Percentiles rank a stretch among this genome's conserved stretches.
These are phyloP conservation scores for Plagiodera versicolora DNA, from an alignment of 2,888 invertebrate genomes.

Conservation along the genomic window DNA sequence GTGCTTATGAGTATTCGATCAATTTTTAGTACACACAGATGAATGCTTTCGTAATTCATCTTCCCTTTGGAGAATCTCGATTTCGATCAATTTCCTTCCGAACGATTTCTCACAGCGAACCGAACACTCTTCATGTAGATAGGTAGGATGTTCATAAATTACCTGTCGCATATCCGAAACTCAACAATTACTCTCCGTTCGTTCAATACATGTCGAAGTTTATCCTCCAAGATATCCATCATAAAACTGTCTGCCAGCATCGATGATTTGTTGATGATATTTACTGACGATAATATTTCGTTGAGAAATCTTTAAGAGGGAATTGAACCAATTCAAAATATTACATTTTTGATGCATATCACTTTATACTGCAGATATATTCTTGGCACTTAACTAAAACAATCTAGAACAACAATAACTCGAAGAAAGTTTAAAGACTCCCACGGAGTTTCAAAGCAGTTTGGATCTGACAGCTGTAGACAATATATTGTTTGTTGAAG, in stretches of 20 bases:
- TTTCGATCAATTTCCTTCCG: constrained; percentile 10
- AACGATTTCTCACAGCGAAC: not conserved
- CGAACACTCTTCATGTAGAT: not conserved
- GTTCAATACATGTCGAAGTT: not conserved
- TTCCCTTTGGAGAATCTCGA: not conserved
- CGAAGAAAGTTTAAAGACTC: not conserved
- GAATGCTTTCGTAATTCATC: not conserved
- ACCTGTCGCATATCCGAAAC: constrained; percentile 7
- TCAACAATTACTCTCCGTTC: constrained; percentile 9
- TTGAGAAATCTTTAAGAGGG: too few species aligned
- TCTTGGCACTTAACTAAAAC: not conserved
- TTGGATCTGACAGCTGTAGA: not conserved
- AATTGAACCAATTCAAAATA: too few species aligned
- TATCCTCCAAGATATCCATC: not conserved
- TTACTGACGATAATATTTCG: too few species aligned
- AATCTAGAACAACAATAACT: not conserved
- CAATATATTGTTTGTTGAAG: not conserved
- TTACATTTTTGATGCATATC: too few species aligned
- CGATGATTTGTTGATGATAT: too few species aligned
- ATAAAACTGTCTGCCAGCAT: too few species aligned
- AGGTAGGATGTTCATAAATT: constrained; percentile 9
- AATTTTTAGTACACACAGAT: not conserved
- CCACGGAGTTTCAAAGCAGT: not conserved
- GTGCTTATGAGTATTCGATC: too few species aligned
- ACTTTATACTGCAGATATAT: too few species aligned